Evolutionary conservation across 2,797 vertebrate genomes (phyloP), one percentile per base, ranked within the genome.

Genomic region (Tadarida brasiliensis): DNA sequence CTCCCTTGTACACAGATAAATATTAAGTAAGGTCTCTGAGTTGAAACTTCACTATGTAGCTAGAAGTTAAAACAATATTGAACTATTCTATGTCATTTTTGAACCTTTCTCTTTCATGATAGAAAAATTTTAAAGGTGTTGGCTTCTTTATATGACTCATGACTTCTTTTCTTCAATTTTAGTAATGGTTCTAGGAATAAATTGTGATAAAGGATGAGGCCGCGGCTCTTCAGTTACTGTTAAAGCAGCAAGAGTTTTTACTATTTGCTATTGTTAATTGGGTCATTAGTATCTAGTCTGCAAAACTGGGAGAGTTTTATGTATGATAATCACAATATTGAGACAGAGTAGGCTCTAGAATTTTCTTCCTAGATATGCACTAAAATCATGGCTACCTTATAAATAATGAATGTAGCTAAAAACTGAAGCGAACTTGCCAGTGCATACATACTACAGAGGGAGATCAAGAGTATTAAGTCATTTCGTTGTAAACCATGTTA

Each of bases 311-410:
- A 70, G 33, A 93, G n/a, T 83, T 70, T 84, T 70, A 0, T 86
- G 35, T 81, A 11, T 67, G 61, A 51, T 59, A 91, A 71, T 87
- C 33, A 61, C 33, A 39, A 6, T 26, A 59, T 35, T 17, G 26
- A 88, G 24, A 35, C 54, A 65, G 22, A 65, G 17, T 81, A 63
- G n/a, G 35, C 20, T 77, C 47, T 90, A 76, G 44, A 39, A 80
- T 94, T 95, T 92, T 94, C 63, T 94, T 85, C 68, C 24, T 61
- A 28, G 68, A 44, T 82, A 39, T 35, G 59, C 78, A 54, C 26
- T 89, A 28, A 63, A 71, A 14, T 88, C 26, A 74, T 81, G 33
- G 9, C 22, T 61, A 67, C 67, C 51, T 78, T 70, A 39, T 5
- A 88, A 74, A 67, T 59, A 14, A 74, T 28, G 63, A 87, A 28